These are phyloP conservation scores for Chaetodon trifasciatus DNA, from an alignment of 2,797 vertebrate genomes.

Conservation along the genomic window DNA sequence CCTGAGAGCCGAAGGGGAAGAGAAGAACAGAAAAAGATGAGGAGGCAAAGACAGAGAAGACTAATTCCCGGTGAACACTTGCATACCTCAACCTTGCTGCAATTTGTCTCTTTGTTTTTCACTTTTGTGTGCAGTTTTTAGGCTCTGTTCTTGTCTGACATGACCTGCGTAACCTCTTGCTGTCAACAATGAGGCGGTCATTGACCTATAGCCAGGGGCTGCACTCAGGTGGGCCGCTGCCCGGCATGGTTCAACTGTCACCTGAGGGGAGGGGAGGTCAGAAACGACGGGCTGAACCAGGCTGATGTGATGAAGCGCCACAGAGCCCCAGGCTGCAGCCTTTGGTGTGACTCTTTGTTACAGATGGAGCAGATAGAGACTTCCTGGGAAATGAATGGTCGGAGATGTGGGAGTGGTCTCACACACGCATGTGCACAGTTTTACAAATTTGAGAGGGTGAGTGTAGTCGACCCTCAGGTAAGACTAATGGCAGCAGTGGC, in stretches of 20 bases:
- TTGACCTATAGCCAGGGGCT: constrained; percentile 48
- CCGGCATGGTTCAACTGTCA: constrained; percentile 37
- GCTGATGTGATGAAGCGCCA: background rate
- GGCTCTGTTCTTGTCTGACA: constrained; percentile 13
- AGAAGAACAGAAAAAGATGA: constrained; percentile 12
- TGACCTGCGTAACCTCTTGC: constrained; percentile 16
- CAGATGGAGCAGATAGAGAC: constrained; percentile 56
- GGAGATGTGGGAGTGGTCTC: constrained; percentile 30
- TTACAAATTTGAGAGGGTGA: constrained; percentile 42
- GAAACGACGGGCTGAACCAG: background rate
- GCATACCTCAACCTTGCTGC: background rate
- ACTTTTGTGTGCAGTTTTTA: background rate
- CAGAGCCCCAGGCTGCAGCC: constrained; percentile 18
- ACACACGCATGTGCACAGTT: constrained; percentile 8
- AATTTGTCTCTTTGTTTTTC: constrained; percentile 17
- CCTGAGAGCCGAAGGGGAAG: background rate
- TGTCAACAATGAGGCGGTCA: constrained; percentile 20
- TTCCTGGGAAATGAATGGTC: constrained; percentile 59
- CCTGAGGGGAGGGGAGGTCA: constrained; percentile 37
- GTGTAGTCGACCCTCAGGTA: constrained; percentile 36
- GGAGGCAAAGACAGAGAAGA: background rate
- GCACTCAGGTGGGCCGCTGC: constrained; percentile 42
- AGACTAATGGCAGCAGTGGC: constrained; percentile 15
- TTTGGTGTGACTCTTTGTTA: constrained; percentile 51
- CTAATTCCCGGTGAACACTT: constrained; percentile 7